Percentiles rank a stretch among this genome's conserved stretches.
These are phyloP conservation scores for Ammodytes dubius DNA, from an alignment of 2,113 vertebrate genomes.

Conservation along the genomic window DNA sequence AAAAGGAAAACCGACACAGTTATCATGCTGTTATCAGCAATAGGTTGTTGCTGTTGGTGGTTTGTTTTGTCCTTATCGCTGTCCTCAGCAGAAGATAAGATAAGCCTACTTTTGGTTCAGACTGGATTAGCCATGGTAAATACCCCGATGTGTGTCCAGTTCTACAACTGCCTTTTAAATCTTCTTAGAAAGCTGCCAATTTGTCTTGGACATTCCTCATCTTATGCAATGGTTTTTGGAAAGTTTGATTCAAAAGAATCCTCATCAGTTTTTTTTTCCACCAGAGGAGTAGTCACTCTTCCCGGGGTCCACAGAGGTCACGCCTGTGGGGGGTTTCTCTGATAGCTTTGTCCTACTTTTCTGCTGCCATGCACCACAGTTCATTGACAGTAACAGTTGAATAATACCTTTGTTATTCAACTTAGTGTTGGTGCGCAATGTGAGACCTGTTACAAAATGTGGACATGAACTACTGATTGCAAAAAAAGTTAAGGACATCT, in stretches of 20 bases:
- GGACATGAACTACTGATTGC: constrained; percentile 61
- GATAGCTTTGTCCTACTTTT: constrained; percentile 14
- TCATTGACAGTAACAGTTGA: neutral
- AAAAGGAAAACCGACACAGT: constrained; percentile 35
- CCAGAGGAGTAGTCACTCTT: neutral
- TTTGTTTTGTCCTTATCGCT: constrained; percentile 46
- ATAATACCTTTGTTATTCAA: constrained; percentile 19
- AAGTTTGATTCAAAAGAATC: constrained; percentile 30
- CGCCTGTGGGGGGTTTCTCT: constrained; percentile 9
- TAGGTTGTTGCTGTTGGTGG: constrained; percentile 42
- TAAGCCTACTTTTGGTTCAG: constrained; percentile 43
- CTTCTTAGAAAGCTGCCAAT: constrained; percentile 50
- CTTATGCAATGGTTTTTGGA: constrained; percentile 51
- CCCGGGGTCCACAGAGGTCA: constrained; percentile 13
- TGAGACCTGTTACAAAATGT: constrained; percentile 9
- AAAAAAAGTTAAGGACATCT: constrained; percentile 40
- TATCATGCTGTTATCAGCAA: constrained; percentile 27
- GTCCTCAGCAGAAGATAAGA: constrained; percentile 46
- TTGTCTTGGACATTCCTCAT: constrained; percentile 63
- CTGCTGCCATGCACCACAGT: constrained; percentile 15
- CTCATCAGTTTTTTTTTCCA: constrained; percentile 1
- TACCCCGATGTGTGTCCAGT: constrained; percentile 23
- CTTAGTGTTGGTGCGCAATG: constrained; percentile 1
- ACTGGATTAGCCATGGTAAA: constrained; percentile 48
- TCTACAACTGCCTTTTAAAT: constrained; percentile 57